phyloP scores from a whole-genome alignment of 64 coral and sea anemone genomes.

The Hydrozoanthus tunicans region DNA sequence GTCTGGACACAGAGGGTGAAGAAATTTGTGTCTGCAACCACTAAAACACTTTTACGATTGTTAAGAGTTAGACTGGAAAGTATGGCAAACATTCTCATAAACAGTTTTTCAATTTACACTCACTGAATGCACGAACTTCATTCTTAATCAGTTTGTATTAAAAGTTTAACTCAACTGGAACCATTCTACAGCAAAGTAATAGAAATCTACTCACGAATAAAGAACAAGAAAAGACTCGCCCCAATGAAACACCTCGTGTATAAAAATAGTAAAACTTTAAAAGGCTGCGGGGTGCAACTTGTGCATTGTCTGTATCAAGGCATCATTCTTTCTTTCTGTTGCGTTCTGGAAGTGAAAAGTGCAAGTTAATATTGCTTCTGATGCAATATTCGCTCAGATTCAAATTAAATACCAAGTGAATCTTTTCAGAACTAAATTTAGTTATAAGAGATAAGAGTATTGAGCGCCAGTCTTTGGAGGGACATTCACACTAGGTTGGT shows the following conservation, averaged over 20 bases:
- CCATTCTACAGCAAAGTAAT: not conserved
- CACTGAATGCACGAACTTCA: too few relatives aligned
- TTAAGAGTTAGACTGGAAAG: not conserved
- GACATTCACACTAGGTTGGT: slow-evolving; percentile 25
- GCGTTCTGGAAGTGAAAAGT: slow-evolving; percentile 20
- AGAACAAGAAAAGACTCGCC: slow-evolving; percentile 18
- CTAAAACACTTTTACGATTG: not conserved
- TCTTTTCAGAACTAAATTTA: slow-evolving; percentile 49
- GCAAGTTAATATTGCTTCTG: not conserved
- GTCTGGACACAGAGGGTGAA: not conserved
- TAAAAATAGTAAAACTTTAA: not conserved
- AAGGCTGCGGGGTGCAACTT: slow-evolving; percentile 31
- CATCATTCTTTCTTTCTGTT: slow-evolving; percentile 50
- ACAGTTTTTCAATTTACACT: not conserved
- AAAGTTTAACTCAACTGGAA: not conserved
- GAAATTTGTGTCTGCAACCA: not conserved
- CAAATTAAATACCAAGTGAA: slow-evolving; percentile 37
- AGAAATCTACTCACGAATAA: slow-evolving; percentile 13
- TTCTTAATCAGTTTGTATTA: not conserved
- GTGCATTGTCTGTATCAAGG: slow-evolving; percentile 16
- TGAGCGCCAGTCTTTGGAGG: slow-evolving; percentile 26
- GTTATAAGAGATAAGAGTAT: not conserved
- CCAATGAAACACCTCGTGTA: not conserved
- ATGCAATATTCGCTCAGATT: not conserved
- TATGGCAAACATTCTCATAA: not conserved